phyloP scores from a whole-genome alignment of 2,888 invertebrate genomes.

The Tipula lateralis region DNA sequence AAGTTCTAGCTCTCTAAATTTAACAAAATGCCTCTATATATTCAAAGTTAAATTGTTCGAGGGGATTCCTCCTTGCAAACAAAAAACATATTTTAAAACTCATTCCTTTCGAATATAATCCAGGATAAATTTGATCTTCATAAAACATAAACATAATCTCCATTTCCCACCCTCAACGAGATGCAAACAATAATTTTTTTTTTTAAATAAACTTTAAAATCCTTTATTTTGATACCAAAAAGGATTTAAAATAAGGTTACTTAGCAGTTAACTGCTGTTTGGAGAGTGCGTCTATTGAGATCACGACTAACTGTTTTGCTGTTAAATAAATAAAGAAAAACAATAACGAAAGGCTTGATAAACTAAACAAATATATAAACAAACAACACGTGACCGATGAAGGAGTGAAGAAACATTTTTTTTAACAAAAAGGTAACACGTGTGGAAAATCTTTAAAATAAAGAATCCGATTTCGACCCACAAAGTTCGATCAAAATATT shows the following conservation, averaged over 20 bases:
- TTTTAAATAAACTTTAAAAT: slow-evolving; percentile 3
- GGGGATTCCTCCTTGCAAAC: no score
- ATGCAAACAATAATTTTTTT: neutral
- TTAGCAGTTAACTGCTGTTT: neutral
- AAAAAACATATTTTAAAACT: slow-evolving; percentile 20
- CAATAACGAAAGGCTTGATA: slow-evolving; percentile 1
- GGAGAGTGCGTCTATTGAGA: neutral
- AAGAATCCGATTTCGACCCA: neutral
- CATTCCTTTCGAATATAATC: neutral
- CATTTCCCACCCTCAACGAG: neutral
- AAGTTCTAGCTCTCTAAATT: neutral
- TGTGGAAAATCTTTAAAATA: slow-evolving; percentile 24
- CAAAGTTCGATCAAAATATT: neutral
- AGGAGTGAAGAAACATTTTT: neutral
- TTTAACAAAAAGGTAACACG: neutral
- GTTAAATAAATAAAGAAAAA: neutral
- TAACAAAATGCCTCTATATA: neutral
- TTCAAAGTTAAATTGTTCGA: no score
- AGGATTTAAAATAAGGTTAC: slow-evolving; percentile 19
- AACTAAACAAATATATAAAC: slow-evolving; percentile 20
- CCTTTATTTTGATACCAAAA: neutral
- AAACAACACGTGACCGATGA: neutral
- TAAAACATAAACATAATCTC: neutral
- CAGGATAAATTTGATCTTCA: neutral
- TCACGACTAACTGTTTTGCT: neutral